Evolutionary conservation across 2,888 invertebrate genomes (phyloP).

Genomic region (Byasa hedistus): DNA sequence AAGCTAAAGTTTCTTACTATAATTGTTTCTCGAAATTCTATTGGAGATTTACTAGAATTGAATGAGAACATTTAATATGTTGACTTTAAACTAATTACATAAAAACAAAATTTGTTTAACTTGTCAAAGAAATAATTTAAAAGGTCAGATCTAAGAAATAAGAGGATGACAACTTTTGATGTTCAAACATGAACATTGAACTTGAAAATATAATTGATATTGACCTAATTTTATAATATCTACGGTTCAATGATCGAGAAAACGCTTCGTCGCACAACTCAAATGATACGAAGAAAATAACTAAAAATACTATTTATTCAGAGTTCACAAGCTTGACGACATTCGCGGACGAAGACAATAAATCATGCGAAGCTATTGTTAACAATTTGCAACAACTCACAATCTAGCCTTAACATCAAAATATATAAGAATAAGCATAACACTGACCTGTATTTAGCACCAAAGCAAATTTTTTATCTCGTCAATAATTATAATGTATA

Average conservation of each 20-base stretch:
- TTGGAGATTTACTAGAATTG: neutral
- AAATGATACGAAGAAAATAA: slow-evolving; percentile 11
- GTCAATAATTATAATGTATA: neutral
- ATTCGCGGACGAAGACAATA: slow-evolving; percentile 13
- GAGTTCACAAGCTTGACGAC: slow-evolving; percentile 8
- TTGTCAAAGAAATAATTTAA: neutral
- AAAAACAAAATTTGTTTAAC: neutral
- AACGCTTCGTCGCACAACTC: slow-evolving; percentile 29
- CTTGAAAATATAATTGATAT: slow-evolving; percentile 52
- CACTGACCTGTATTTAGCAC: neutral
- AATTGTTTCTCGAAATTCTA: slow-evolving; percentile 1
- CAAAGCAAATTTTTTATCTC: neutral
- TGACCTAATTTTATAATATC: slow-evolving; percentile 56
- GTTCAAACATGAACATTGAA: slow-evolving; percentile 52
- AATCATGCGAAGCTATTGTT: slow-evolving; percentile 6
- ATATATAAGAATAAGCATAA: neutral
- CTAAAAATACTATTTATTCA: slow-evolving; percentile 19
- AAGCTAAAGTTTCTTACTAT: slow-evolving; percentile 7
- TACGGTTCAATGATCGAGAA: slow-evolving; percentile 58
- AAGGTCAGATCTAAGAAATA: neutral
- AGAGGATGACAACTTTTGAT: slow-evolving; percentile 25
- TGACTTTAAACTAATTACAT: neutral
- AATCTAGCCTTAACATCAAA: neutral
- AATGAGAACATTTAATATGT: neutral
- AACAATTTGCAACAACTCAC: slow-evolving; percentile 1